A percentile compares a stretch with the other conserved stretches of the same genome.
phyloP scores from a whole-genome alignment of 2,888 invertebrate genomes.

The Drosophila yooni region DNA sequence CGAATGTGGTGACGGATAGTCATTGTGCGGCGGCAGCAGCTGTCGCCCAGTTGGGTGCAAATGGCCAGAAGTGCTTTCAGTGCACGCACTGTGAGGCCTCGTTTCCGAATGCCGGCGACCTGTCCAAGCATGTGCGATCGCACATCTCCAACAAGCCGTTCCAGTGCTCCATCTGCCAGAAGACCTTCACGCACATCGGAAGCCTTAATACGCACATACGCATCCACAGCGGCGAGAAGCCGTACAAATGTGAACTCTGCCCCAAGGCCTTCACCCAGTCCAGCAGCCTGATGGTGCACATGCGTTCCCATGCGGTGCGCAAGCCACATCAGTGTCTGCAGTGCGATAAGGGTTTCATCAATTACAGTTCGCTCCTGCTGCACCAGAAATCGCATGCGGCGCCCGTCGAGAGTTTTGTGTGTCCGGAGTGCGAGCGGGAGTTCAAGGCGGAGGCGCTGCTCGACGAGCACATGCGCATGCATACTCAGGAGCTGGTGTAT shows the following conservation, averaged over 20 bases:
- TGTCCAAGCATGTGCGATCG: conserved; percentile 85
- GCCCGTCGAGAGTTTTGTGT: conserved; percentile 80
- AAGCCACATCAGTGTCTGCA: conserved; percentile 84
- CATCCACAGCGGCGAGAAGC: conserved; percentile 85
- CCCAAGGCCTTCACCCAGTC: conserved; percentile 85
- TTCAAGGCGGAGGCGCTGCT: conserved; percentile 85
- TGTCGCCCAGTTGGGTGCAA: conserved; percentile 60
- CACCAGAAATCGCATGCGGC: conserved; percentile 83
- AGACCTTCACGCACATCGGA: conserved; percentile 85
- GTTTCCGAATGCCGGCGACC: conserved; percentile 84
- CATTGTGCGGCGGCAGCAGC: conserved; percentile 51
- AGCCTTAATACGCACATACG: conserved; percentile 85
- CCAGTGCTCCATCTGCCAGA: conserved; percentile 85
- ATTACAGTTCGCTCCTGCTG: conserved; percentile 82
- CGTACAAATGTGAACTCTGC: conserved; percentile 85
- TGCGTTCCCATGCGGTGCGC: conserved; percentile 83
- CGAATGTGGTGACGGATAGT: conserved; percentile 21
- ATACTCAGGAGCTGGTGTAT: conserved; percentile 84
- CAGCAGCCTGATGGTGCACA: conserved; percentile 85
- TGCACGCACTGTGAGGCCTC: conserved; percentile 84
- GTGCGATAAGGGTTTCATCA: conserved; percentile 85
- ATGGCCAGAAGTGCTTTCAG: conserved; percentile 82
- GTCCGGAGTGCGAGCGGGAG: conserved; percentile 84
- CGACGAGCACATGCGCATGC: conserved; percentile 85
- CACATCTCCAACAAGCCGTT: conserved; percentile 85